phyloP scores from a whole-genome alignment of 1,140 invertebrate genomes.

The Drosophila sp. region DNA sequence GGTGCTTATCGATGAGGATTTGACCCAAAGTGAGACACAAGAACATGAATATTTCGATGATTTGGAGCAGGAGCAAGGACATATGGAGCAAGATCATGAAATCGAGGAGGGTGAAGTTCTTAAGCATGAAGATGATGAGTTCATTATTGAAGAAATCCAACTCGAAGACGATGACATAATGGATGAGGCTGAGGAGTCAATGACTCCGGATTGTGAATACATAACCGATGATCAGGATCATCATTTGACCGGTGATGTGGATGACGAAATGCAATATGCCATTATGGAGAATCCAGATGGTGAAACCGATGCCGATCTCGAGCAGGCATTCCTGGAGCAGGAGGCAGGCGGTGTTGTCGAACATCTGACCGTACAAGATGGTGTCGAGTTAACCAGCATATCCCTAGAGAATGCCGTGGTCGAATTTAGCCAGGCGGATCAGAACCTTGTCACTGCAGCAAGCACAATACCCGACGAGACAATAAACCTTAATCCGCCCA shows the following conservation, averaged over 20 bases:
- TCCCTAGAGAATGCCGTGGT: slow-evolving; percentile 68
- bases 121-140: slow-evolving; percentile 61
- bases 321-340: slow-evolving; percentile 64
- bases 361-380: slow-evolving; percentile 29
- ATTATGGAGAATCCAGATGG: slow-evolving; percentile 71
- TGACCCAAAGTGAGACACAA: slow-evolving; percentile 67
- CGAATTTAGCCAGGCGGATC: slow-evolving; percentile 61
- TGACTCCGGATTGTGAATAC: slow-evolving; percentile 67
- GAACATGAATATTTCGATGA: slow-evolving; percentile 72
- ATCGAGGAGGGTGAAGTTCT: slow-evolving; percentile 39
- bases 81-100: slow-evolving; percentile 51
- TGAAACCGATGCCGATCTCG: slow-evolving; percentile 65
- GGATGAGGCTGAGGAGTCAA: slow-evolving; percentile 66
- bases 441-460: slow-evolving; percentile 25
- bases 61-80: slow-evolving; percentile 41
- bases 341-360: slow-evolving; percentile 27
- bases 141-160: slow-evolving; percentile 80
- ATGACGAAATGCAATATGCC: slow-evolving; percentile 73
- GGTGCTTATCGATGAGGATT: slow-evolving; percentile 69
- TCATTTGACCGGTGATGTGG: slow-evolving; percentile 55
- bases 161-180: slow-evolving; percentile 76
- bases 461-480: slow-evolving; percentile 39
- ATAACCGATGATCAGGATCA: slow-evolving; percentile 68
- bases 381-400: slow-evolving; percentile 53
- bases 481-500: slow-evolving; percentile 45